phyloP scores from a whole-genome alignment of 2,113 vertebrate species.

The Panthera leo region DNA sequence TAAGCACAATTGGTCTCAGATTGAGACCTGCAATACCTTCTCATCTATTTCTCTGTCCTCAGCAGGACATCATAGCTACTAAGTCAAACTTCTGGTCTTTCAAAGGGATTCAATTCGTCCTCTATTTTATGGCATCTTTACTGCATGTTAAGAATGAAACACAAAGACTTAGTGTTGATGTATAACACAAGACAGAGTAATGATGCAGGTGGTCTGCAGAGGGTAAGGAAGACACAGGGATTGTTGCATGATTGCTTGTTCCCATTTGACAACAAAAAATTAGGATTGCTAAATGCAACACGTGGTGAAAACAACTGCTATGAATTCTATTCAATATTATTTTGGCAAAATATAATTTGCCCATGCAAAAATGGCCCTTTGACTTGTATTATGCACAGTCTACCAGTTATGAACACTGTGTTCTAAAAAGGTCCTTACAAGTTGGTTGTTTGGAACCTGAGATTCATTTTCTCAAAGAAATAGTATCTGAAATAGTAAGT shows the following conservation, averaged over 20 bases:
- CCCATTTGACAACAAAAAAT: neutral
- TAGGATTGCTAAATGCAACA: neutral
- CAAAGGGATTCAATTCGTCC: neutral
- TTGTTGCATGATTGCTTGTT: neutral
- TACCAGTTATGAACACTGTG: neutral
- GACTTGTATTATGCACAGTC: neutral
- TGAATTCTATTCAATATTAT: neutral
- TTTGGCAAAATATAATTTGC: neutral
- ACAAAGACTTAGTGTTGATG: neutral
- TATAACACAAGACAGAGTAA: neutral
- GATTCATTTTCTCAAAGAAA: slow-evolving; percentile 11
- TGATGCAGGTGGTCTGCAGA: neutral
- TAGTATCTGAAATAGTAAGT: neutral
- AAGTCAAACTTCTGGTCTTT: neutral
- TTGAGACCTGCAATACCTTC: neutral
- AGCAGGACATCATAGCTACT: neutral
- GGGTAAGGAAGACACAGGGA: neutral
- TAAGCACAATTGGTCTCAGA: neutral
- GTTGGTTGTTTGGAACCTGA: neutral
- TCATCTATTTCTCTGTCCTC: neutral
- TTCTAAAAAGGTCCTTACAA: neutral
- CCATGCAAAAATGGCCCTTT: neutral
- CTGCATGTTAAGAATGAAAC: neutral
- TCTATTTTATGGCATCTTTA: neutral
- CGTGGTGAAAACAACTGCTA: neutral